Evolutionary conservation across 2,888 invertebrate species (phyloP).

Genomic region (Resseliella maxima): DNA sequence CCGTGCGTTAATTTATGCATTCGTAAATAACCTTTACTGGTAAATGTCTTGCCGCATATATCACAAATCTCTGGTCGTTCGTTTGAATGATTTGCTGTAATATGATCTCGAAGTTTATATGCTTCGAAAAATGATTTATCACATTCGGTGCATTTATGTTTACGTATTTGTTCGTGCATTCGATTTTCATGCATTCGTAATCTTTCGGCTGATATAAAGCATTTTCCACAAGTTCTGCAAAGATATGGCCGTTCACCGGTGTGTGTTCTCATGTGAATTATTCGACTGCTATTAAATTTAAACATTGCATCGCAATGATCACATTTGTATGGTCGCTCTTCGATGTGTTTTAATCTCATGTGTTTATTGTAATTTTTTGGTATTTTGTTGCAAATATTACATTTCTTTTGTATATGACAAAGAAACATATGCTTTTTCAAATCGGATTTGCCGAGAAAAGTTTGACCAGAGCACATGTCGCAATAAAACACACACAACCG

Average conservation of each 20-base stretch:
- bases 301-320: neutral
- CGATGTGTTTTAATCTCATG: neutral
- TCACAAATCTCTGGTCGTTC: neutral
- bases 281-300: neutral
- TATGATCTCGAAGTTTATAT: neutral
- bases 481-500: neutral
- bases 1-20: neutral
- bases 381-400: neutral
- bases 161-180: neutral
- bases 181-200: neutral
- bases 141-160: neutral
- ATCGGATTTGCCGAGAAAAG: neutral
- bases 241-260: neutral
- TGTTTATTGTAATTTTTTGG: neutral
- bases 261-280: neutral
- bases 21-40: neutral
- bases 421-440: neutral
- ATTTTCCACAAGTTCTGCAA: neutral
- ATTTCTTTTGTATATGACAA: neutral
- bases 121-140: neutral
- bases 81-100: neutral
- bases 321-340: neutral
- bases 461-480: neutral
- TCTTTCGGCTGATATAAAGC: too few species aligned
- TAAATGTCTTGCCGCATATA: neutral